phyloP scores from a whole-genome alignment of 2,797 vertebrate species.

The Avahi laniger region DNA sequence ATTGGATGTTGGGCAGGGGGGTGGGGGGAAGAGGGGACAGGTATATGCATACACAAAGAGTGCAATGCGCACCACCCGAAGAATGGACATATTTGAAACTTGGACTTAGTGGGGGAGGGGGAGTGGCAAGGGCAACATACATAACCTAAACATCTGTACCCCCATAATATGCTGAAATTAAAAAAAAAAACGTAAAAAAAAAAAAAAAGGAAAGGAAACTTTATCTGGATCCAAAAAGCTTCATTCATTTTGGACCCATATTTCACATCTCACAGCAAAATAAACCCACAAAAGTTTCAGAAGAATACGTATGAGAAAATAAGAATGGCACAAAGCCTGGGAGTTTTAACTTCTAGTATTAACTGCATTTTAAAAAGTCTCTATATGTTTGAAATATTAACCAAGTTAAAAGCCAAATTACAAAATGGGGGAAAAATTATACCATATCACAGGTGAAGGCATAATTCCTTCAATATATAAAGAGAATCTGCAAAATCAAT shows the following conservation, averaged over 20 bases:
- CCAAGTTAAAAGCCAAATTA: neutral
- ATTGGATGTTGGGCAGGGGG: too few relatives aligned
- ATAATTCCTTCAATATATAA: constrained; percentile 18
- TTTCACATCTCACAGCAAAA: constrained; percentile 3
- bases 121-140: too few relatives aligned
- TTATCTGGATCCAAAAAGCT: neutral
- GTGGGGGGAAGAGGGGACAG: too few relatives aligned
- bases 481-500: neutral
- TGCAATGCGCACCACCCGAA: too few relatives aligned
- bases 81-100: too few relatives aligned
- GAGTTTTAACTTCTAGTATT: neutral
- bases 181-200: too few relatives aligned
- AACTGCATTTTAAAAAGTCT: neutral
- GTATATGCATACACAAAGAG: too few relatives aligned
- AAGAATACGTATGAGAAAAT: neutral
- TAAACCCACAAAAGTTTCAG: neutral
- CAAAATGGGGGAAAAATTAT: neutral
- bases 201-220: too few relatives aligned
- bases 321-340: neutral
- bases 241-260: neutral
- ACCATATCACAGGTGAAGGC: neutral
- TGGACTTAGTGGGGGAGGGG: too few relatives aligned
- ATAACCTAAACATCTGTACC: too few relatives aligned
- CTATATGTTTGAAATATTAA: constrained; percentile 13
- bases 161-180: too few relatives aligned